These are phyloP conservation scores for Gymnocypris eckloni DNA, from an alignment of 2,797 vertebrate genomes.

Conservation along the genomic window DNA sequence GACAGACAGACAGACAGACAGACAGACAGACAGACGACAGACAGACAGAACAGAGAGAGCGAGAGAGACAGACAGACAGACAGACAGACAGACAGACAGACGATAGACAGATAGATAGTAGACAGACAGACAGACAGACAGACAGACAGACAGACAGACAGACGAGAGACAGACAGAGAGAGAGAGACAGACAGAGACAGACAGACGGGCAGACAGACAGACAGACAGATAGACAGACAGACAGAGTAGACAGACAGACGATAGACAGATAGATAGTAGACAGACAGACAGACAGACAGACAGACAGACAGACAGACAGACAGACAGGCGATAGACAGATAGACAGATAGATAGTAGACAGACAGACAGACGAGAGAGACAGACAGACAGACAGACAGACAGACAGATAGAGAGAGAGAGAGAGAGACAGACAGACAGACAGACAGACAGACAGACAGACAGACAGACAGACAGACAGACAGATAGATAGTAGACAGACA, in stretches of 20 bases:
- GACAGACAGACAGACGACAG: fast-evolving
- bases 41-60: too few relatives aligned
- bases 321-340: not conserved
- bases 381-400: not conserved
- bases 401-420: not conserved
- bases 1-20: fast-evolving
- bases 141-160: not conserved
- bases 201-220: too few relatives aligned
- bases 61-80: not conserved
- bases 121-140: fast-evolving
- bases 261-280: not conserved
- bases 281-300: not conserved
- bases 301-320: too few relatives aligned
- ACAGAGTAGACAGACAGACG: not conserved
- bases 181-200: not conserved
- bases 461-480: not conserved
- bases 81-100: fast-evolving
- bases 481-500: too few relatives aligned
- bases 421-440: not conserved
- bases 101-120: too few relatives aligned
- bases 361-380: not conserved
- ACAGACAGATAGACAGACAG: not conserved
- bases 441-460: not conserved
- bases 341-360: too few relatives aligned
- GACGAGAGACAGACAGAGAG: not conserved